A percentile compares a stretch with the other conserved stretches of the same genome.
phyloP scores from a whole-genome alignment of 2,113 vertebrate genomes.

The Bubo blakistoni region DNA sequence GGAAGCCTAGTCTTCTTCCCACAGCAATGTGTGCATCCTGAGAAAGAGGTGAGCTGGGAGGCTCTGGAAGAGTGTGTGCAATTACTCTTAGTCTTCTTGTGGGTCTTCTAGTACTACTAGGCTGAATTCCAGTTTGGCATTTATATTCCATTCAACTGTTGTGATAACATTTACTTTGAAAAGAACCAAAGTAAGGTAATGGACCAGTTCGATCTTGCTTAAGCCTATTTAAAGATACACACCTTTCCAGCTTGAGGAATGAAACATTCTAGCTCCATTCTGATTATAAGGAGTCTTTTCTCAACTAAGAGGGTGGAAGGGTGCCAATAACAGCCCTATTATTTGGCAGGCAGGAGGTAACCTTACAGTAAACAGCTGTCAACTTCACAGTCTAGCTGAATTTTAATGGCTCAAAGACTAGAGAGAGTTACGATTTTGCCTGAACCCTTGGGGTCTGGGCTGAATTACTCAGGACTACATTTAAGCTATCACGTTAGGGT shows the following conservation, averaged over 20 bases:
- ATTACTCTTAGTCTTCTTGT: not conserved
- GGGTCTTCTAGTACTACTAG: not conserved
- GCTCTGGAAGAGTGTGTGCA: not conserved
- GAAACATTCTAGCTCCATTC: not conserved
- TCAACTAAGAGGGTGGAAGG: not conserved
- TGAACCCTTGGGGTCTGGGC: not conserved
- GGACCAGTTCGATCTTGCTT: not conserved
- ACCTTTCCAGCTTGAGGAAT: not conserved
- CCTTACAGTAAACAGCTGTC: conserved; percentile 67
- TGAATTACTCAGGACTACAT: conserved; percentile 13
- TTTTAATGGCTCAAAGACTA: conserved; percentile 44
- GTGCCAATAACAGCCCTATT: conserved; percentile 36
- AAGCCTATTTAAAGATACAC: not conserved
- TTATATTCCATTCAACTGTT: not conserved
- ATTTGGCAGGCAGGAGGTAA: conserved; percentile 61
- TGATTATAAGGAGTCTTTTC: not conserved
- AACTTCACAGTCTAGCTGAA: conserved; percentile 32
- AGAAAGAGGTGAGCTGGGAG: not conserved
- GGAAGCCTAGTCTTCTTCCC: not conserved
- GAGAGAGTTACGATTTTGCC: not conserved
- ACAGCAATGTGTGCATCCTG: not conserved
- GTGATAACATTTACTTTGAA: not conserved
- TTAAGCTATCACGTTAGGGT: not conserved
- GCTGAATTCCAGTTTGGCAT: not conserved
- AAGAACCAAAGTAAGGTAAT: not conserved